These are phyloP conservation scores for Rhinoderma darwinii DNA, from an alignment of 2,113 vertebrate genomes.

Conservation along the genomic window DNA sequence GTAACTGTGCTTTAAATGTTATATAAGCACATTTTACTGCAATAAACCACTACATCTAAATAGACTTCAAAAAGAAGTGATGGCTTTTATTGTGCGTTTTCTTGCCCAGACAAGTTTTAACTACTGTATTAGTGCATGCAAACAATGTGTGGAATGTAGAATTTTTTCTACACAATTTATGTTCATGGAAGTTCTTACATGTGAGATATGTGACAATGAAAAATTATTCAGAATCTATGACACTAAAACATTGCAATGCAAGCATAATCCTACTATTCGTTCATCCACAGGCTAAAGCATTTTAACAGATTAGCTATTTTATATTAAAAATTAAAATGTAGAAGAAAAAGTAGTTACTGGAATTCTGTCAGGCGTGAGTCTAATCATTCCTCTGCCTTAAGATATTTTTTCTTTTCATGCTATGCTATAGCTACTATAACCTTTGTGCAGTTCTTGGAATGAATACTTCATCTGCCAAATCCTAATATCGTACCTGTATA, in stretches of 20 bases:
- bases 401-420: background rate
- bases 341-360: background rate
- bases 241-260: no score
- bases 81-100: background rate
- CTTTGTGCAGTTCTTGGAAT: no score
- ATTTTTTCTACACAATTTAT: background rate
- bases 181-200: background rate
- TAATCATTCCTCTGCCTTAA: background rate
- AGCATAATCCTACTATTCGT: background rate
- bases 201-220: background rate
- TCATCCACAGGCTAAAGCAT: background rate
- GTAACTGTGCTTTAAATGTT: no score
- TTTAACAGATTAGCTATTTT: background rate
- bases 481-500: no score
- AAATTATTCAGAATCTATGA: background rate
- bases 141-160: constrained; percentile 15
- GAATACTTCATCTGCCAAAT: no score
- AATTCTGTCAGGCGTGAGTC: background rate
- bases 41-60: background rate
- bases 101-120: background rate
- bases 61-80: background rate
- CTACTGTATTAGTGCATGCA: constrained; percentile 3
- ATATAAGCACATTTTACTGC: no score
- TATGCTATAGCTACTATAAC: background rate
- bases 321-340: background rate